These are phyloP conservation scores for Choloepus didactylus DNA, from an alignment of 2,797 vertebrate genomes.

Conservation along the genomic window DNA sequence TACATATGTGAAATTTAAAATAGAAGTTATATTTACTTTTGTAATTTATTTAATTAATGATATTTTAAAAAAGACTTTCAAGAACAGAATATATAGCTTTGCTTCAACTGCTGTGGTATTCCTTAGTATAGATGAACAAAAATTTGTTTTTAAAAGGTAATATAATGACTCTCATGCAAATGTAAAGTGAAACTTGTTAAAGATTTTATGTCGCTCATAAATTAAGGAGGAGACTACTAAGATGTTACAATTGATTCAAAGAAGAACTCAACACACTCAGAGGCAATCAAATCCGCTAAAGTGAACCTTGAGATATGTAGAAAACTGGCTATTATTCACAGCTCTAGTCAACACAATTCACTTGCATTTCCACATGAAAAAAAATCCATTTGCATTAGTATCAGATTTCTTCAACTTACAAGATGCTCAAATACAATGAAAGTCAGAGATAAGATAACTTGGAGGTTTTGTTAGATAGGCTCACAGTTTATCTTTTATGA, in stretches of 20 bases:
- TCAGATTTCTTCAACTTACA: not conserved
- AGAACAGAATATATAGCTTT: not conserved
- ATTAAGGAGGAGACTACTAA: not conserved
- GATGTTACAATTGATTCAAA: not conserved
- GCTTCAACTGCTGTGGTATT: not conserved
- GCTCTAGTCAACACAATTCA: not conserved
- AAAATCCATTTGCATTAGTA: not conserved
- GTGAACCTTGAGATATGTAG: not conserved
- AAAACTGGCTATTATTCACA: not conserved
- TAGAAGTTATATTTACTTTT: not conserved
- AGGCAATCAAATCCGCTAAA: not conserved
- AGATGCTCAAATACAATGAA: not conserved
- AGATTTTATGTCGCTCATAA: not conserved
- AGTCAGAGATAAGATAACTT: not conserved
- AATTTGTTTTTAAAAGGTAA: not conserved
- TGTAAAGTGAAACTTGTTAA: not conserved
- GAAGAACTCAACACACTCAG: not conserved
- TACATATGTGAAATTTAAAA: not conserved
- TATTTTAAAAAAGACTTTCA: not conserved
- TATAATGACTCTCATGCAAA: not conserved
- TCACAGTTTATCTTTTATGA: not conserved
- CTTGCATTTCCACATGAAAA: not conserved
- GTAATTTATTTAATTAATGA: not conserved
- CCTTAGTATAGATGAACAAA: not conserved
- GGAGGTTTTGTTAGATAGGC: not conserved